Conservation (phyloP, 2,113 vertebrate genomes). For the Larimichthys polyactis region DNA sequence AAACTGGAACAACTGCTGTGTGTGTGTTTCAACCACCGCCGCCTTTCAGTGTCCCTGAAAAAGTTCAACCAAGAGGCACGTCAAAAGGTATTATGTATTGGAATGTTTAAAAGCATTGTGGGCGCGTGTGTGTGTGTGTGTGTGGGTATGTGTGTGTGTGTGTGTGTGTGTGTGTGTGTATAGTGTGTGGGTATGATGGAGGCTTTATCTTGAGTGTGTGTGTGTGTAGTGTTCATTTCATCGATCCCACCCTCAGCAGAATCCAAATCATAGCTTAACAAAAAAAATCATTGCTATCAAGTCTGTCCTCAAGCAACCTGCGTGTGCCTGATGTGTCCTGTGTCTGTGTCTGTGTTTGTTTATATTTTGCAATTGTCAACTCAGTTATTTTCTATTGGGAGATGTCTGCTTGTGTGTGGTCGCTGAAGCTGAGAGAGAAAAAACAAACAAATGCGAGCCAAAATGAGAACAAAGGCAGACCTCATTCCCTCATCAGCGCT, state of each 20-base stretch:
- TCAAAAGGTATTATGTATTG: constrained; percentile 23
- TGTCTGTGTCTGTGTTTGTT: constrained; percentile 3
- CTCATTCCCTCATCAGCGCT: constrained; percentile 10
- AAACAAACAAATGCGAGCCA: constrained; percentile 2
- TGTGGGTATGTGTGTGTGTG: neutral
- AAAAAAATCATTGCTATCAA: neutral
- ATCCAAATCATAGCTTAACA: neutral
- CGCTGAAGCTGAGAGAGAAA: constrained; percentile 26
- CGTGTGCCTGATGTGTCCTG: neutral
- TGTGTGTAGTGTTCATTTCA: neutral
- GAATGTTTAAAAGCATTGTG: neutral
- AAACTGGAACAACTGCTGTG: constrained; percentile 49
- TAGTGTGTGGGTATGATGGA: neutral
- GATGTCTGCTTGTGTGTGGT: constrained; percentile 46
- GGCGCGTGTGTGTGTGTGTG: neutral
- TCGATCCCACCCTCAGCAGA: neutral
- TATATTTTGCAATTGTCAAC: constrained; percentile 32
- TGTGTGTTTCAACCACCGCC: constrained; percentile 15
- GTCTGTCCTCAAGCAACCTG: constrained; percentile 11
- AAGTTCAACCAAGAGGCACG: constrained; percentile 37
- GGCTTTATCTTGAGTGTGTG: neutral
- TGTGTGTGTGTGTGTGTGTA: constrained; percentile 3
- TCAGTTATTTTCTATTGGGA: constrained; percentile 34
- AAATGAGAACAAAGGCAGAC: constrained; percentile 50
- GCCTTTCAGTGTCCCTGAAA: constrained; percentile 35